Conservation (phyloP, 2,888 invertebrate genomes). For the Pardosa pseudoannulata region DNA sequence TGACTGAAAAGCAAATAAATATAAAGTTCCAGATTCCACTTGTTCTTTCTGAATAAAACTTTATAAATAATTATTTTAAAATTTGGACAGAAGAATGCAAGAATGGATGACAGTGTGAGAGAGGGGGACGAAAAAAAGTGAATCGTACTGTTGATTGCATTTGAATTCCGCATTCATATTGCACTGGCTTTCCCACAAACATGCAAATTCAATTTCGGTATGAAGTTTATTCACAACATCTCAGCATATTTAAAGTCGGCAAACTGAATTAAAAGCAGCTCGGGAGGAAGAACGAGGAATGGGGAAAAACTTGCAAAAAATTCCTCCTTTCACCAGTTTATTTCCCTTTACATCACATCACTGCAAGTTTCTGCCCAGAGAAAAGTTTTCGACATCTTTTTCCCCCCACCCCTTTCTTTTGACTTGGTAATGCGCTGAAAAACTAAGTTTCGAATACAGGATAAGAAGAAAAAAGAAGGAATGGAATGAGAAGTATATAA, state of each 20-base stretch:
- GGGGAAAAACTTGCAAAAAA: not conserved
- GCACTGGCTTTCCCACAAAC: not conserved
- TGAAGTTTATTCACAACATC: conserved; percentile 14
- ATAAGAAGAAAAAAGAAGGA: conserved; percentile 23
- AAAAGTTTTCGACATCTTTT: conserved; percentile 31
- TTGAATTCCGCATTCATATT: not conserved
- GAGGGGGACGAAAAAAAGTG: not conserved
- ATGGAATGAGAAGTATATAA: conserved; percentile 10
- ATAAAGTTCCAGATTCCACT: too few species aligned
- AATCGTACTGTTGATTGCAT: not conserved
- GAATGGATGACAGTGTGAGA: not conserved
- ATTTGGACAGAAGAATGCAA: not conserved
- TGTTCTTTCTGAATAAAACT: too few species aligned
- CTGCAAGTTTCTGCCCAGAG: not conserved
- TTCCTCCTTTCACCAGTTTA: conserved; percentile 11
- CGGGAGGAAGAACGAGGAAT: not conserved
- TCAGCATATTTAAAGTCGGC: not conserved
- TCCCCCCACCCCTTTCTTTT: conserved; percentile 28
- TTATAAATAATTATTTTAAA: too few species aligned
- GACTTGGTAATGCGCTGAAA: conserved; percentile 54
- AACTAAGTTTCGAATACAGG: conserved; percentile 59
- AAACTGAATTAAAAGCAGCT: conserved; percentile 22
- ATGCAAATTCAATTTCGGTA: conserved; percentile 18
- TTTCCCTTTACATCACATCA: conserved; percentile 9
- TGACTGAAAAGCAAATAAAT: too few species aligned